Base-by-base conservation (phyloP, 1,140 invertebrate species). In the Bradysia coprophila region DNA sequence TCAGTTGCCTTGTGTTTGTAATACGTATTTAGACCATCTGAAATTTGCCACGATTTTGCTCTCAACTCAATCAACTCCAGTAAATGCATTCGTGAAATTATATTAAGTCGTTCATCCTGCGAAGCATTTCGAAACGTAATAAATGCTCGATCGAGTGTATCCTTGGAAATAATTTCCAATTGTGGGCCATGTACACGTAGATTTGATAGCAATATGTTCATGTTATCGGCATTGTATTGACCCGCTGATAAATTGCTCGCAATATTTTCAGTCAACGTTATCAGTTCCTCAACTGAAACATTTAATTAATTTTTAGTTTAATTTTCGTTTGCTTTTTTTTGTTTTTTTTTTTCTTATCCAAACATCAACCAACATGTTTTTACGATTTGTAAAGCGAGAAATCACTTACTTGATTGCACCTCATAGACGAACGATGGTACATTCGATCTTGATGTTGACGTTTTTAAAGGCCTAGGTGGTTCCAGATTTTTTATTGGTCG, bases 1-100 rank as follows among this genome's bases (percentile, higher is more conserved):
- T 76, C 74, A 48, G 70, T 74, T 48, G 79, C 69, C 63, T 84
- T 84, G 52, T 81, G 75, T 51, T 75, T 76, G 56, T 88, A 89
- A 63, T 87, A 90, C 47, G 76, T 73, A 61, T 74, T 78, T 63
- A 84, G 76, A 45, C 78, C 76, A 61, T 86, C 81, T 46, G 72
- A 76, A 42, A 74, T 73, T 52, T 78, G 75, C 86, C 86, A 92
- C 51, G 81, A 74, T 59, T 82, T 82, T 39, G 85, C 85, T 59
- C 87, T 68, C 47, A 90, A 66, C 66, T 92, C 87, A 48, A 92
- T 86, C 31, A 90, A 65, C 68, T 90, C 84, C 52, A 92, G 69
- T 47, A 92, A 69, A 63, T 85, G 77, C 56, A 87, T 69, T 61
- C 86, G 73, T 51, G 80, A 81, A 55, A 78, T 72, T 54, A 78